phyloP scores from a whole-genome alignment of 2,113 vertebrate genomes.

The Nyctereutes procyonoides region DNA sequence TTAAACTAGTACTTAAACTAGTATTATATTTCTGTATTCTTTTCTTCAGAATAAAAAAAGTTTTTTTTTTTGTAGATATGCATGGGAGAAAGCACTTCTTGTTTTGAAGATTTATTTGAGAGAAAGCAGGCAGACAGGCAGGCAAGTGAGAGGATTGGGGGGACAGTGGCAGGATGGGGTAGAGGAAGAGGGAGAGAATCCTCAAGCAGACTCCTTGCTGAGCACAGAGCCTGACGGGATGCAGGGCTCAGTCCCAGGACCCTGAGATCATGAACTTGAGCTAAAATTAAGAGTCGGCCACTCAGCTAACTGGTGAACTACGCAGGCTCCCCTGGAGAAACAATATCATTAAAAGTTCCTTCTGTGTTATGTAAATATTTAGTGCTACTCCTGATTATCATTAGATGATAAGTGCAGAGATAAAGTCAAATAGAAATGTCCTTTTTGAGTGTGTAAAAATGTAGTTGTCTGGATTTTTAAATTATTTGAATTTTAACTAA shows the following conservation, averaged over 20 bases:
- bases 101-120: not conserved
- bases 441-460: conserved; percentile 46
- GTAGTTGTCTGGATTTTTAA: conserved; percentile 17
- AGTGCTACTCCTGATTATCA: not conserved
- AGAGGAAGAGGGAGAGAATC: not conserved
- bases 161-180: too few species aligned
- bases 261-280: not conserved
- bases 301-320: not conserved
- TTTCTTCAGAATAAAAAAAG: not conserved
- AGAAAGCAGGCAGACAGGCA: not conserved
- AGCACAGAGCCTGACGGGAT: not conserved
- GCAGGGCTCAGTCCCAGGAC: not conserved
- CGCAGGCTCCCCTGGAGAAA: not conserved
- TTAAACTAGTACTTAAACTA: not conserved
- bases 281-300: not conserved
- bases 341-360: not conserved
- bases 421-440: not conserved
- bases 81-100: not conserved
- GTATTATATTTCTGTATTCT: conserved; percentile 24
- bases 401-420: not conserved
- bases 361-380: not conserved
- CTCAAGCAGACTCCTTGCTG: not conserved
- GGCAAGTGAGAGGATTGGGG: not conserved
- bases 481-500: conserved; percentile 53
- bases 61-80: not conserved